phyloP scores from a whole-genome alignment of 2,888 invertebrate species.

The Molorchus minor region DNA sequence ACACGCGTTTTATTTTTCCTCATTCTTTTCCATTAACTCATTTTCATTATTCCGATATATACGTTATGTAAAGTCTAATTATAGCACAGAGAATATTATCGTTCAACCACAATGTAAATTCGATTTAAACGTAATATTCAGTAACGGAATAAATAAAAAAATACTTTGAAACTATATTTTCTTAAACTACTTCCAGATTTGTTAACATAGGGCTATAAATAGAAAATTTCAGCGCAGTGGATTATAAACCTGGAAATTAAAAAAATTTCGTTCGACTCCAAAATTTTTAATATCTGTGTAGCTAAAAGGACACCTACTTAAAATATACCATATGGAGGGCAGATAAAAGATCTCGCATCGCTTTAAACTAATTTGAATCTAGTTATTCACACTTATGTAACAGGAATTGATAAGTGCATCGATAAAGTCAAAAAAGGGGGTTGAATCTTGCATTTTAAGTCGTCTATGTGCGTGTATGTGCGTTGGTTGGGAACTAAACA shows the following conservation, averaged over 20 bases:
- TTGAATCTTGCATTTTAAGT: constrained; percentile 16
- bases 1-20: background rate
- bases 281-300: too few relatives aligned
- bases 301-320: too few relatives aligned
- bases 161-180: too few relatives aligned
- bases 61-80: too few relatives aligned
- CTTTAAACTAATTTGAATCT: constrained; percentile 10
- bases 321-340: too few relatives aligned
- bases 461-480: constrained; percentile 36
- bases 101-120: background rate
- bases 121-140: too few relatives aligned
- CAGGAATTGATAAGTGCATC: constrained; percentile 20
- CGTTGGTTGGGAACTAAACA: constrained; percentile 35
- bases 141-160: too few relatives aligned
- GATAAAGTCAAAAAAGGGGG: constrained; percentile 18
- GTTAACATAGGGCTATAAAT: too few relatives aligned
- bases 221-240: too few relatives aligned
- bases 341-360: background rate
- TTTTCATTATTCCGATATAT: background rate
- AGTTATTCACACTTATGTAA: constrained; percentile 25
- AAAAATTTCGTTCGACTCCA: too few relatives aligned
- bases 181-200: too few relatives aligned
- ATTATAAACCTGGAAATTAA: too few relatives aligned
- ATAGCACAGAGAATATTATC: background rate
- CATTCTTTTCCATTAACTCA: background rate